A percentile compares a stretch with the other conserved stretches of the same genome.
These are phyloP conservation scores for Pachycephus smyrnensis DNA, from an alignment of 2,888 invertebrate species.

Conservation along the genomic window DNA sequence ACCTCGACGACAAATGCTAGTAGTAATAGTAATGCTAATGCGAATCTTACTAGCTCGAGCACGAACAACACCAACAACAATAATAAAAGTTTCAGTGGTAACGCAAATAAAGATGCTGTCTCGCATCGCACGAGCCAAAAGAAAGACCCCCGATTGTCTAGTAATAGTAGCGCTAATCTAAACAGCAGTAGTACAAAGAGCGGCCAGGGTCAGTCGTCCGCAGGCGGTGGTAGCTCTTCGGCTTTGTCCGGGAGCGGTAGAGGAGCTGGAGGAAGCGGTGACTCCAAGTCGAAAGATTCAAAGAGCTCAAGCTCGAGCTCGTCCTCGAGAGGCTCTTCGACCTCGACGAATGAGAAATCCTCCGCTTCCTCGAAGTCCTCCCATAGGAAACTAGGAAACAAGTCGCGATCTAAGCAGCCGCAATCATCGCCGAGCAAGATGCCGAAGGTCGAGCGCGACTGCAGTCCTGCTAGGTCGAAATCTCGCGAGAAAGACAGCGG, in stretches of 20 bases:
- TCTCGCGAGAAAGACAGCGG: constrained; percentile 57
- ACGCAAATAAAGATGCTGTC: constrained; percentile 61
- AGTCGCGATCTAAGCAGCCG: constrained; percentile 58
- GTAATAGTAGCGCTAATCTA: constrained; percentile 59
- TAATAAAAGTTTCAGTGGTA: constrained; percentile 54
- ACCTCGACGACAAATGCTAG: constrained; percentile 47
- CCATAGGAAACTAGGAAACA: constrained; percentile 62
- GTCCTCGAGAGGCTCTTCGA: constrained; percentile 51
- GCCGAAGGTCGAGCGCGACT: constrained; percentile 54
- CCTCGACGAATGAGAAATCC: constrained; percentile 52
- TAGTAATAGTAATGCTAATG: constrained; percentile 58
- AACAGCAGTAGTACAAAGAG: constrained; percentile 31
- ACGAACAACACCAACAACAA: constrained; percentile 56
- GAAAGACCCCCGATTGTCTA: constrained; percentile 63
- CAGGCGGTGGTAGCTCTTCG: constrained; percentile 40
- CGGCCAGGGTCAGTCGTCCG: constrained; percentile 39
- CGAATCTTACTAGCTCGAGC: constrained; percentile 37
- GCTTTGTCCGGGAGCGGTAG: constrained; percentile 28
- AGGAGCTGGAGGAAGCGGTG: constrained; percentile 30
- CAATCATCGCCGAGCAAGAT: constrained; percentile 51
- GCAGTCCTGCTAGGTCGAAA: constrained; percentile 57
- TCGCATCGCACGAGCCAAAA: constrained; percentile 64
- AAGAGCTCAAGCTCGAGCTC: constrained; percentile 35
- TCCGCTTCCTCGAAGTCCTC: constrained; percentile 59
- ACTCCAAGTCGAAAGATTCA: constrained; percentile 50